Evolutionary conservation across 2,888 invertebrate genomes (phyloP).

Genomic region (Hirtodrosophila confusa): DNA sequence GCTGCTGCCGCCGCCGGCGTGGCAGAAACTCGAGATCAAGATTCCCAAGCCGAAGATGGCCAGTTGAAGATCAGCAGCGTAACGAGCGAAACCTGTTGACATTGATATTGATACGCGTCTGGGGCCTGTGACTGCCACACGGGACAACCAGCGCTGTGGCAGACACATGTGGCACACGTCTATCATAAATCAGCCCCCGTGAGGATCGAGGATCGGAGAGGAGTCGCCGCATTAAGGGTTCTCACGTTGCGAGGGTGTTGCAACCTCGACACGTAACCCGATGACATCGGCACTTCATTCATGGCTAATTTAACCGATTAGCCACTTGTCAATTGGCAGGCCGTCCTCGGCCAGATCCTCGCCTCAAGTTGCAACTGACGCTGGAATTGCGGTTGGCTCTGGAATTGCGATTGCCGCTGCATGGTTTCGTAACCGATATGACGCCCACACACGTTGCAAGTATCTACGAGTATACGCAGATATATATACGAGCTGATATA

Average conservation of each 20-base stretch:
- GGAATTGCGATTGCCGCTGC: slow-evolving; percentile 24
- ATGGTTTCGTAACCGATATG: slow-evolving; percentile 67
- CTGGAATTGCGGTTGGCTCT: slow-evolving; percentile 50
- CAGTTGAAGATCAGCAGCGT: slow-evolving; percentile 13
- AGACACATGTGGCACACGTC: slow-evolving; percentile 69
- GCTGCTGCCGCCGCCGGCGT: slow-evolving; percentile 6
- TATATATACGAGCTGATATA: no score
- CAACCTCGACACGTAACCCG: slow-evolving; percentile 56
- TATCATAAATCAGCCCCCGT: slow-evolving; percentile 66
- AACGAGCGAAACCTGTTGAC: slow-evolving; percentile 72
- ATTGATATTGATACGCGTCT: slow-evolving; percentile 66
- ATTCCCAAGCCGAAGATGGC: slow-evolving; percentile 1
- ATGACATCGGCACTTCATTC: slow-evolving; percentile 69
- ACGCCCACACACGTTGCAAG: slow-evolving; percentile 71
- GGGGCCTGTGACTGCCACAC: slow-evolving; percentile 7
- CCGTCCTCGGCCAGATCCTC: background rate
- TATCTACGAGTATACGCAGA: background rate
- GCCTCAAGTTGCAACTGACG: slow-evolving; percentile 42
- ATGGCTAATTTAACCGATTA: slow-evolving; percentile 81
- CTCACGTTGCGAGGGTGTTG: slow-evolving; percentile 75
- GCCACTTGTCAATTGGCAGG: slow-evolving; percentile 52
- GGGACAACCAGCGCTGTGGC: slow-evolving; percentile 3
- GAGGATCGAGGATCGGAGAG: background rate
- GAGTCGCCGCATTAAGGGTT: slow-evolving; percentile 28
- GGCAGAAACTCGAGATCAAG: slow-evolving; percentile 39